Evolutionary conservation across 1,140 invertebrate species (phyloP).

Genomic region (Samia ricini): DNA sequence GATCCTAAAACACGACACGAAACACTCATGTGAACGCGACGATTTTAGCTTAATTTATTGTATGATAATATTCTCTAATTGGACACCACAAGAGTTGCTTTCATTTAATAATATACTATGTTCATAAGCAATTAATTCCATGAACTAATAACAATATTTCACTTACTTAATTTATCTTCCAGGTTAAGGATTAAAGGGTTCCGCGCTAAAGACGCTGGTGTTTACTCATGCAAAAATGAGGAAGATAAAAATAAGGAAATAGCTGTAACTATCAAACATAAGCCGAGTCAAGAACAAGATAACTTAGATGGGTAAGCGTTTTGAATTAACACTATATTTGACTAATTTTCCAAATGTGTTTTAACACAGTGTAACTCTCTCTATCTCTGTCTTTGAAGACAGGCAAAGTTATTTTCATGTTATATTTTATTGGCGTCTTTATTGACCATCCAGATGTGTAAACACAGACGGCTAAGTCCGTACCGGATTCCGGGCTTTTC

Average conservation of each 20-base stretch:
- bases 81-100: background rate
- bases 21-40: too few species aligned
- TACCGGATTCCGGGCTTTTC: slow-evolving; percentile 37
- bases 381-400: slow-evolving; percentile 20
- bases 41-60: too few species aligned
- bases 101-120: background rate
- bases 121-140: background rate
- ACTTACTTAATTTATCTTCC: too few species aligned
- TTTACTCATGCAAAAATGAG: slow-evolving; percentile 60
- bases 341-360: slow-evolving; percentile 8
- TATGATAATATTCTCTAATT: too few species aligned
- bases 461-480: slow-evolving; percentile 35
- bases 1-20: too few species aligned
- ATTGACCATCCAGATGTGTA: slow-evolving; percentile 57
- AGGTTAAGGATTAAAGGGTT: slow-evolving; percentile 71
- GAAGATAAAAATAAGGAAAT: slow-evolving; percentile 47
- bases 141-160: too few species aligned
- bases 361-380: background rate
- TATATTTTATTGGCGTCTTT: slow-evolving; percentile 54
- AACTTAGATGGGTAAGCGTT: slow-evolving; percentile 44
- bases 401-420: slow-evolving; percentile 42
- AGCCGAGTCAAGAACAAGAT: slow-evolving; percentile 32
- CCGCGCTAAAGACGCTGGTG: slow-evolving; percentile 54
- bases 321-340: background rate
- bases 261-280: slow-evolving; percentile 53